A percentile compares a stretch with the other conserved stretches of the same genome.
Conservation (phyloP, 2,113 vertebrate genomes). For the Hypocryptadius cinnamomeus region DNA sequence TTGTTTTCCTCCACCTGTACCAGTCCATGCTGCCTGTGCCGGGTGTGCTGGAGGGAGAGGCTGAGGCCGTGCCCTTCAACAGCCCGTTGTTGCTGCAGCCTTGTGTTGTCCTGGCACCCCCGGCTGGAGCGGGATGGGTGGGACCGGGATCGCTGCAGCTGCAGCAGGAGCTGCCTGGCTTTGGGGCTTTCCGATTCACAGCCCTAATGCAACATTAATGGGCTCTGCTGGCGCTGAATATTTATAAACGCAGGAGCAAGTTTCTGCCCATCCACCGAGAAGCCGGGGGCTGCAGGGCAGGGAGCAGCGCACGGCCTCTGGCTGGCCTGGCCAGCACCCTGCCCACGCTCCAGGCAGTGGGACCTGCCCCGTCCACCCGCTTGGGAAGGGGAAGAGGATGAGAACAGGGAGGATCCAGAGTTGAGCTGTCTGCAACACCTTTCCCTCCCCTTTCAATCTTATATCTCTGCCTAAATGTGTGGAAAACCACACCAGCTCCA, state of each 20-base stretch:
- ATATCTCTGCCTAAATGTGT: neutral
- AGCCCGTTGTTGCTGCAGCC: neutral
- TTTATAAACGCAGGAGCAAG: slow-evolving; percentile 50
- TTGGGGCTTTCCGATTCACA: slow-evolving; percentile 48
- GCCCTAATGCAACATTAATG: slow-evolving; percentile 63
- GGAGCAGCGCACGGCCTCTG: neutral
- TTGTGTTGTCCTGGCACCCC: neutral
- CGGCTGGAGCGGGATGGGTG: neutral
- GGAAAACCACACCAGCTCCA: neutral
- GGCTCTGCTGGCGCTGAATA: slow-evolving; percentile 29
- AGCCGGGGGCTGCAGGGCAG: neutral
- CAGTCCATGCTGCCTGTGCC: accelerated
- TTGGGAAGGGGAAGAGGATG: neutral
- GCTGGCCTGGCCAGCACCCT: neutral
- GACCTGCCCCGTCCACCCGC: neutral
- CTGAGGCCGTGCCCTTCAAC: neutral
- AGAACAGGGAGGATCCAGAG: neutral
- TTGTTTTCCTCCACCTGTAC: neutral
- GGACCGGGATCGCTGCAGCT: neutral
- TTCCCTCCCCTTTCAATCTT: neutral
- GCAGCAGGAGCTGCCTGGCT: slow-evolving; percentile 21
- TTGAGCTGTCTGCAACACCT: neutral
- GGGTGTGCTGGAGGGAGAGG: no score
- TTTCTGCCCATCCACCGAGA: neutral
- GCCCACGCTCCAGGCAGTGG: accelerated